Base-by-base conservation (phyloP, 2,113 vertebrate genomes). In the Cricetomys ansorgei region DNA sequence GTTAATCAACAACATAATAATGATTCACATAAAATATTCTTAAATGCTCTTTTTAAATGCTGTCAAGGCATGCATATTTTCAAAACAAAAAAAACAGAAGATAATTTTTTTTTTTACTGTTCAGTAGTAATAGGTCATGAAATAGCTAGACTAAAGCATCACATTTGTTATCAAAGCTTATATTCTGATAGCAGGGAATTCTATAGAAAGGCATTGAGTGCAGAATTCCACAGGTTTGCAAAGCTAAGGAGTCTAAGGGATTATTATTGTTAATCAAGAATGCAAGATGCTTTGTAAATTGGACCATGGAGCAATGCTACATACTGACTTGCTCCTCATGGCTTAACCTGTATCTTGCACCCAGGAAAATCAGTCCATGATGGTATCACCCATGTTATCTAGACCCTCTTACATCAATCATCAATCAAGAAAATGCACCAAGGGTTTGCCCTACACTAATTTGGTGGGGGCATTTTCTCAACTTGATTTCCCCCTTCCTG, bases 31-130 rank as follows among this genome's bases (percentile, higher is more conserved):
- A 76, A 96, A 91, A 85, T 45, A 31, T 34, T 57, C 43, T 29
- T 45, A 72, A 89, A 95, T 75, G 17, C 9, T 86, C 73, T 72
- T 43, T 6, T 29, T 55, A 62, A 94, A 91, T 45, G 64, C 4
- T 62, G 16, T 75, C n/a, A 59, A 1, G 29, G 13, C 19, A 67
- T 55, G 53, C 23, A 81, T 2, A 89, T 75, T 64, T 69, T 89
- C 65, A 81, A 48, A 81, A 29, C 5, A 57, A 72, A 91, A 57
- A 72, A 91, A 37, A 79, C 4, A 34, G 23, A 86, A 21, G 15
- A 13, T 31, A 45, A 79, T 72, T 89, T 97, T 67, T 88, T 97
- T 17, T 80, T 95, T 77, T 34, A 83, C 27, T 88, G 64, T 40
- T 96, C 7, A 62, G 59, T 79, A 83, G 75, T 55, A 73, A 45